phyloP scores from a whole-genome alignment of 30 jellyfish, hydroid and myxozoan species.

The Chironex yamaguchii region DNA sequence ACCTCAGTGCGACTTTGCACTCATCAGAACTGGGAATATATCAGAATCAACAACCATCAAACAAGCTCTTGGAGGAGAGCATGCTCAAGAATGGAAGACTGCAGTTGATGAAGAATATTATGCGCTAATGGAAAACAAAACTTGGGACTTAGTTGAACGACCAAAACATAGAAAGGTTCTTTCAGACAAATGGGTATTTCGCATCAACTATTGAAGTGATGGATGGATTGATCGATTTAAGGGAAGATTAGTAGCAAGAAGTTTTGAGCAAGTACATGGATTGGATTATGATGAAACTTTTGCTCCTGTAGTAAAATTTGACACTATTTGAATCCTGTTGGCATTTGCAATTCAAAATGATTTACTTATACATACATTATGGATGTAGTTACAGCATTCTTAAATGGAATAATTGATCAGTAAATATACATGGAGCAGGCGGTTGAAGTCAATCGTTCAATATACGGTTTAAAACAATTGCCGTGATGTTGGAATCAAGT shows the following conservation, averaged over 20 bases:
- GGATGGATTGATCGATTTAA: conserved; percentile 18
- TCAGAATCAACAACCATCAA: conserved; percentile 28
- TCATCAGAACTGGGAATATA: too few relatives aligned
- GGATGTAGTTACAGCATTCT: conserved; percentile 61
- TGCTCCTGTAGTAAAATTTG: conserved; percentile 32
- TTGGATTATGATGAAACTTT: conserved; percentile 8
- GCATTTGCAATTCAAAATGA: conserved; percentile 23
- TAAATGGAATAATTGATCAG: conserved; percentile 5
- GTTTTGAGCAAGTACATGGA: neutral
- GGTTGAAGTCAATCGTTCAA: conserved; percentile 1
- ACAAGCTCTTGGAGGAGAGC: conserved; percentile 13
- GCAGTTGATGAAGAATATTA: neutral
- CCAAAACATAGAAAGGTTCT: neutral
- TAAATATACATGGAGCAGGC: neutral
- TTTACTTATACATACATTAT: conserved; percentile 35
- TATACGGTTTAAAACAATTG: conserved; percentile 31
- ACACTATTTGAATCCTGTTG: conserved; percentile 23
- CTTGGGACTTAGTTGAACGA: conserved; percentile 1
- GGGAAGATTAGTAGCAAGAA: conserved; percentile 2
- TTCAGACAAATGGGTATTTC: conserved; percentile 13
- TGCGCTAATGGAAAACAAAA: neutral
- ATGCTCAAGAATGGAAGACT: neutral
- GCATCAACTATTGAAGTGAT: conserved; percentile 13
- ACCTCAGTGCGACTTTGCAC: too few relatives aligned
- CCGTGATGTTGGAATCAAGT: conserved; percentile 48